Evolutionary conservation across 2,113 vertebrate species (phyloP), one percentile per base, ranked within the genome.

Genomic region (Scalopus aquaticus): DNA sequence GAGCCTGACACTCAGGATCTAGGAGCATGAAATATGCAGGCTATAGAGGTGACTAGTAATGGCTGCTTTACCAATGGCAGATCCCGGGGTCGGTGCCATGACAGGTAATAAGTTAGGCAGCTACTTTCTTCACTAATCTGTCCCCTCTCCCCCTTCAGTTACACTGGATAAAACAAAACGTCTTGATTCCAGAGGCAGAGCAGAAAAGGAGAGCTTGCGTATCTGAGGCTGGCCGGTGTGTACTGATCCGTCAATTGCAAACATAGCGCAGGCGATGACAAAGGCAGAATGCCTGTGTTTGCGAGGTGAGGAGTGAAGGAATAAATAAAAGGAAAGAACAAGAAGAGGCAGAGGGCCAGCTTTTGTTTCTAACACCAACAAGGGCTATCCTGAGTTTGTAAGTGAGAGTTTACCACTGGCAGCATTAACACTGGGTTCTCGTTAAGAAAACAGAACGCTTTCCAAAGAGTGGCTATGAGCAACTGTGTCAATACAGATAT

Each of bases 401-500:
- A 92, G 35, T 28, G 84, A 88, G 74, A 83, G 82, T 70, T 86
- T 81, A 80, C 72, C 54, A 51, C 56, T 58, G 80, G 78, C 80
- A 54, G 88, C 44, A 54, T 88, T 62, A 74, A 86, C 65, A 51
- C 64, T 83, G 78, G 90, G n/a, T 70, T 92, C 93, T 93, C 1
- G 58, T 46, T 97, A 92, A 91, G 91, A 91, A 96, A 94, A 77
- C 89, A 95, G 60, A 94, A 88, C 44, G 93, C 67, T 90, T 94
- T 95, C 89, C 81, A 79, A 85, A 80, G 90, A 95, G 90, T 26
- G 77, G 73, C 72, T 91, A 42, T 88, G 86, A 95, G 95, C 95
- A 88, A 97, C 95, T 97, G 96, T 93, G 95, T 96, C 95, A 97
- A 93, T 58, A 97, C 84, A 96, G 91, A 87, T 85, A 86, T 0